Conservation (phyloP, 2,113 vertebrate genomes). For the Brachypodius melanocephalos region DNA sequence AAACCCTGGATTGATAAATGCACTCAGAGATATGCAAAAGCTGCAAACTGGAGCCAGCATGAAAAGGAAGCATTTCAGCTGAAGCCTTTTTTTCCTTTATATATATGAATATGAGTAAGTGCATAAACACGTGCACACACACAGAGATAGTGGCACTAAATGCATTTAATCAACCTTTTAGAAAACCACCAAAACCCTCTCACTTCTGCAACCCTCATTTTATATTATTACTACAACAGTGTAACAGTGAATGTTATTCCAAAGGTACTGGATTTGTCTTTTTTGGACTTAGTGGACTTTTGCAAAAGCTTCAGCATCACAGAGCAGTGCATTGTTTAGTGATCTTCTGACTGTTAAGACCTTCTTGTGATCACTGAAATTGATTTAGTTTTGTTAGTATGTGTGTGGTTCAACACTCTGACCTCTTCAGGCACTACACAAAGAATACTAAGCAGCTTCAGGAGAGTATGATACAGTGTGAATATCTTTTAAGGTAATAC, state of each 20-base stretch:
- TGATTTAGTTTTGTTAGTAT: neutral
- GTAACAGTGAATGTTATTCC: neutral
- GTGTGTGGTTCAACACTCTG: neutral
- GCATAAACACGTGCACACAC: neutral
- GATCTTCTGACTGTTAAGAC: neutral
- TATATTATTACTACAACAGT: neutral
- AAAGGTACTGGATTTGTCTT: neutral
- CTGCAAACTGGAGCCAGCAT: neutral
- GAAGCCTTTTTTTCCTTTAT: neutral
- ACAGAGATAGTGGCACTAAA: neutral
- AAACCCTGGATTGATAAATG: neutral
- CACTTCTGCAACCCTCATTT: neutral
- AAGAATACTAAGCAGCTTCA: neutral
- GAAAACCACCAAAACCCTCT: neutral
- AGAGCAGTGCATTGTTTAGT: neutral
- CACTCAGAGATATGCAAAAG: neutral
- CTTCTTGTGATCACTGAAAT: neutral
- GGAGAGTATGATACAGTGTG: neutral
- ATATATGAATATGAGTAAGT: neutral
- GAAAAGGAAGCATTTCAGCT: neutral
- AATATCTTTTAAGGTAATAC: neutral
- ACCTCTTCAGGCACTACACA: neutral
- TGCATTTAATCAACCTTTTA: neutral
- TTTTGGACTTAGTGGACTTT: neutral
- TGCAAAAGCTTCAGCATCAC: neutral